Evolutionary conservation across 2,797 vertebrate genomes (phyloP), one percentile per base, ranked within the genome.

Genomic region (Cichlasoma orientale): DNA sequence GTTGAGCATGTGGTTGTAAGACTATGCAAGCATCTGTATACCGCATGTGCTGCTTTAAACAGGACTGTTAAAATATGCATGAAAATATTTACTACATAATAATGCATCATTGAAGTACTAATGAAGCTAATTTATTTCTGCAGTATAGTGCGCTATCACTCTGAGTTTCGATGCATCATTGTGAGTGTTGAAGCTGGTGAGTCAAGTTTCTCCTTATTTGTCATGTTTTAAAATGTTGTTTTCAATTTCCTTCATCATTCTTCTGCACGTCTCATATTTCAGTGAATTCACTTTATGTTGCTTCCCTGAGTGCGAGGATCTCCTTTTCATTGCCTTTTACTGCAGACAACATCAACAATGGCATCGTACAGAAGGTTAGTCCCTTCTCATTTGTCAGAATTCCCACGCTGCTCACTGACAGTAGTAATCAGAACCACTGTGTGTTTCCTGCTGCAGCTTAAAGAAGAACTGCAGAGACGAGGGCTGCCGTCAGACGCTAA

Each of bases 141-240:
- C 75, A 88, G 84, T 4, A 7, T 13, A 19, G 0, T 0, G 0
- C 77, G 21, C 7, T 81, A 72, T 53, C 73, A 91, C 6, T 91
- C 88, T 1, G 82, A 83, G 7, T 47, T 83, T 3, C 79, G 88
- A 0, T 88, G 88, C 23, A 13, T 91, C 14, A 21, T 80, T 33
- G 83, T 88, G 5, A 85, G 3, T 0, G 70, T 82, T 18, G 21
- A 50, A 50, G 31, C 25, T 1, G 23, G 89, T 85, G 75, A 83
- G 79, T 55, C 5, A 2, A 72, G 3, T 7, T 55, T 55, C 13
- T 25, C 12, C 54, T 55, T 0, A 0, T 25, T 55, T 14, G 4
- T 55, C 54, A 25, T 2, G 12, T 55, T 55, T 55, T 14, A 25
- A 55, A 55, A 55, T 23, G 5, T 12, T 21, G 23, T 25, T 25